These are phyloP conservation scores for Pseudochirops corinnae DNA, from an alignment of 2,797 vertebrate genomes.

Conservation along the genomic window DNA sequence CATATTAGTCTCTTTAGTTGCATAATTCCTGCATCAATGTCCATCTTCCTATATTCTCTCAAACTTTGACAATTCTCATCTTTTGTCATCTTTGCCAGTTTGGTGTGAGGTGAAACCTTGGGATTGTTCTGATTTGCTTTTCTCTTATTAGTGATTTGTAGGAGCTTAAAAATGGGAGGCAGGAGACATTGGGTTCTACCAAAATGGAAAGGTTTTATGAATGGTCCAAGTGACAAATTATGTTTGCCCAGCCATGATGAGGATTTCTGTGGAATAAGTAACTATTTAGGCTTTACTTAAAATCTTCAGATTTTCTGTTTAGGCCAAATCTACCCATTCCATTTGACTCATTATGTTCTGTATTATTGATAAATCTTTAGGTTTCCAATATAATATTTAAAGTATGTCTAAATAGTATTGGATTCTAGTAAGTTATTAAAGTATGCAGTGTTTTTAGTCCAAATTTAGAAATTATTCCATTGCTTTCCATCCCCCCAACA, in stretches of 20 bases:
- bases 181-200: neutral
- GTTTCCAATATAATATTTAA: neutral
- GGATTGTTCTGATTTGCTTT: neutral
- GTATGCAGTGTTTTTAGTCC: neutral
- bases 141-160: neutral
- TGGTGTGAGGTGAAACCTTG: neutral
- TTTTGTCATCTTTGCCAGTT: neutral
- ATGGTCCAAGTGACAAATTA: neutral
- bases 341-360: neutral
- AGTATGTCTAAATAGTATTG: neutral
- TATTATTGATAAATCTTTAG: neutral
- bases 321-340: neutral
- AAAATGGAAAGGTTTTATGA: neutral
- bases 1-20: neutral
- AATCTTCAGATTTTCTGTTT: neutral
- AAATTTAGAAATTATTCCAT: neutral
- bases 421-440: neutral
- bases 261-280: neutral
- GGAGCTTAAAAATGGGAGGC: neutral
- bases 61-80: neutral
- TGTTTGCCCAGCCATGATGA: neutral
- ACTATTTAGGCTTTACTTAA: neutral
- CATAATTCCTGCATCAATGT: neutral
- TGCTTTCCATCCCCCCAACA: neutral
- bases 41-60: neutral